Evolutionary conservation across 2,888 invertebrate species (phyloP).

Genomic region (Lasius platythorax): DNA sequence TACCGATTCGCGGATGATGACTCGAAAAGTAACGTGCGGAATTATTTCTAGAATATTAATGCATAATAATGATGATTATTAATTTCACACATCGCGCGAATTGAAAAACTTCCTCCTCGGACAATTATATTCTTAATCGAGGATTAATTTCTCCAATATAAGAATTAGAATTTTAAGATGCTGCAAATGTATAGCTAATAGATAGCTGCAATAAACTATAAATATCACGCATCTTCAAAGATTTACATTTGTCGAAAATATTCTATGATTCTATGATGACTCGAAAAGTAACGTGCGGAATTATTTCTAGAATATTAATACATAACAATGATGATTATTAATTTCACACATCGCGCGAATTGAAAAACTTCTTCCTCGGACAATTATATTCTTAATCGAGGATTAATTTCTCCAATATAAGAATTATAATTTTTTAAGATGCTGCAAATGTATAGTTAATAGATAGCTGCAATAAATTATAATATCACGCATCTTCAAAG

Average conservation of each 20-base stretch:
- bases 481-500: no score
- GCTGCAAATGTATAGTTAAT: neutral
- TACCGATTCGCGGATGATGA: conserved; percentile 17
- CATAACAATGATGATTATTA: neutral
- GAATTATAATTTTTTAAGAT: neutral
- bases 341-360: neutral
- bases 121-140: neutral
- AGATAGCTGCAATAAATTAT: neutral
- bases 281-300: neutral
- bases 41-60: conserved; percentile 5
- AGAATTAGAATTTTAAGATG: neutral
- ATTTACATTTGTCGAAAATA: neutral
- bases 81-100: neutral
- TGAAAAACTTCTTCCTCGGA: neutral
- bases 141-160: neutral
- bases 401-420: neutral
- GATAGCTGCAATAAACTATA: no score
- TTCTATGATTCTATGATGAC: neutral
- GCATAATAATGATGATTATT: neutral
- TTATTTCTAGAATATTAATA: neutral
- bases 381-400: neutral
- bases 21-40: neutral
- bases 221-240: no score
- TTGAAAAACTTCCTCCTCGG: neutral
- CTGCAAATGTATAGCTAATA: no score